Evolutionary conservation across 2,888 invertebrate genomes (phyloP), one percentile per base, ranked within the genome.

Genomic region (Epinotia brunnichana): DNA sequence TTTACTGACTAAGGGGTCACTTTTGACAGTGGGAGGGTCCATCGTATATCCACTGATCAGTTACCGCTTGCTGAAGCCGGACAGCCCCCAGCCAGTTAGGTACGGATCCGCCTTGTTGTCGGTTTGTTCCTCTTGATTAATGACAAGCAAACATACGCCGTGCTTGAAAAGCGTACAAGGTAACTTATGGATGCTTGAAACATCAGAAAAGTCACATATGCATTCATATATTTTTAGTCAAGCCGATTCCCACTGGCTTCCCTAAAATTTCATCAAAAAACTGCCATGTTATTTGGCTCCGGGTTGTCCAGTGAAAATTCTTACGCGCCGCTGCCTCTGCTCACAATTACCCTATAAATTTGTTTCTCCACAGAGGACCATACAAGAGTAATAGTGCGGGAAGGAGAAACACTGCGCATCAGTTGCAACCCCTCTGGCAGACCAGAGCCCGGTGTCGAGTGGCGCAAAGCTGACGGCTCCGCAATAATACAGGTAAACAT

Each of bases 371-470:
- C 80, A 93, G 93, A 91, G 85, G 91, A 91, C 19, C 90, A 93
- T 68, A 93, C 94, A 21, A 94, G 96, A 10, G 94, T 97, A 64
- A 94, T 96, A 69, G 96, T 97, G 1, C 94, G 95, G 44, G 98
- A 98, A 89, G 96, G 96, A 0, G 96, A 96, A 74, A 96, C 97
- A 64, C 94, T 98, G 60, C 95, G 96, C n/a, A 92, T 98, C 82
- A 95, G 95, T 78, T 98, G 98, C 85, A 95, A 95, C 35, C 96
- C 97, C 0, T 95, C 95, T 77, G 98, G 98, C 2, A 94, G 94
- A 54, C 98, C 98, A 0, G 91, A 91, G 64, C 98, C 98, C 0
- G 90, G 94, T 11, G 95, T 98, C 44, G 96, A 96, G 79, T 98
- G 98, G 98, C 85, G 96, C 92, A 76, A 92, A 95, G 96, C 88